phyloP scores from a whole-genome alignment of 1,140 invertebrate species.

The Drosophila parabipectinata region DNA sequence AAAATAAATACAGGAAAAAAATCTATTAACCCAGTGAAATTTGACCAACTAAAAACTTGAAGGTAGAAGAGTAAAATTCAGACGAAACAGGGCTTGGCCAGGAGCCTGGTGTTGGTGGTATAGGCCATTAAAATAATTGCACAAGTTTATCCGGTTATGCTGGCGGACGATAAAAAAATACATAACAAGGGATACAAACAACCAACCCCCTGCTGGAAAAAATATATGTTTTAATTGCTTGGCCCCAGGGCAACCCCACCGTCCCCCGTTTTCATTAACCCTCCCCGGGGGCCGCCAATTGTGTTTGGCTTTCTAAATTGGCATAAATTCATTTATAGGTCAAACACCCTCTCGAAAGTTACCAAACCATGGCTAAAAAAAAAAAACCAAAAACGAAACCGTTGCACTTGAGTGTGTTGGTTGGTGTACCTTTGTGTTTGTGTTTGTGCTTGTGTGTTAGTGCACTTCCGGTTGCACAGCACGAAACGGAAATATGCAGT shows the following conservation, averaged over 20 bases:
- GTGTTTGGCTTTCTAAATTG: slow-evolving; percentile 61
- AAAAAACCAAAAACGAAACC: slow-evolving; percentile 7
- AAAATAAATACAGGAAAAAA: slow-evolving; percentile 9
- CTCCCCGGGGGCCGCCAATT: slow-evolving; percentile 5
- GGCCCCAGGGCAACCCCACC: slow-evolving; percentile 23
- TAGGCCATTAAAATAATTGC: slow-evolving; percentile 52
- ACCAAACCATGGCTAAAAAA: slow-evolving; percentile 21
- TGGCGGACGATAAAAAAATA: slow-evolving; percentile 7
- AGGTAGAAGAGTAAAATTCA: slow-evolving; percentile 18
- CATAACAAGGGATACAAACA: slow-evolving; percentile 41
- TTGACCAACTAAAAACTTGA: slow-evolving; percentile 5
- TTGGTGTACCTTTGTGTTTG: slow-evolving; percentile 9
- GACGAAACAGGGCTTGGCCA: slow-evolving; percentile 34
- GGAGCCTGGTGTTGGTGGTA: slow-evolving; percentile 13
- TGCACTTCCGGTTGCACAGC: slow-evolving; percentile 60
- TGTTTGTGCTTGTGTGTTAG: slow-evolving; percentile 38
- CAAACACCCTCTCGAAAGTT: slow-evolving; percentile 57
- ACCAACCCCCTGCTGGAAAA: slow-evolving; percentile 18
- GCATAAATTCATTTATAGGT: slow-evolving; percentile 77
- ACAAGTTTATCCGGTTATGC: slow-evolving; percentile 50
- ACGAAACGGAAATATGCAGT: slow-evolving; percentile 50
- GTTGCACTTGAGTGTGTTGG: slow-evolving; percentile 27
- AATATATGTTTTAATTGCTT: slow-evolving; percentile 55
- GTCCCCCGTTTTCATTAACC: not conserved
- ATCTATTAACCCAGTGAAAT: slow-evolving; percentile 5